A percentile compares a stretch with the other conserved stretches of the same genome.
These are phyloP conservation scores for Sialia sialis DNA, from an alignment of 2,113 vertebrate species.

Conservation along the genomic window DNA sequence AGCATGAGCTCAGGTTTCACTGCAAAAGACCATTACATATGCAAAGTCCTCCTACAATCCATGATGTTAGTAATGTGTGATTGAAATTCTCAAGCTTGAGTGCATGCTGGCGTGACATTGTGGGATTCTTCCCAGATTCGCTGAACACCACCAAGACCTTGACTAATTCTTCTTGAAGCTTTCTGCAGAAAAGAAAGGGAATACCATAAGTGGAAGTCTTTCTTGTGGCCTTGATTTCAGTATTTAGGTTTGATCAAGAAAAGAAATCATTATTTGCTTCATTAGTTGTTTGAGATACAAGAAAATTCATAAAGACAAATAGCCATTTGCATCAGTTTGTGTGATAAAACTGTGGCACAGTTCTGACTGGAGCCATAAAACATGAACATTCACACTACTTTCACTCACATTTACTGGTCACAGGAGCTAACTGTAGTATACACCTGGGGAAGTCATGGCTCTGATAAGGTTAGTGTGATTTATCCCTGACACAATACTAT, in stretches of 20 bases:
- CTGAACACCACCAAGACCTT: not conserved
- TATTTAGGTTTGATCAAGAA: not conserved
- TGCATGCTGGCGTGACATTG: not conserved
- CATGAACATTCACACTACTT: not conserved
- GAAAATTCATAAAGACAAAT: not conserved
- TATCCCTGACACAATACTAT: not conserved
- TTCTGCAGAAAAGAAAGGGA: not conserved
- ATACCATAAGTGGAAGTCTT: not conserved
- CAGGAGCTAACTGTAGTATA: not conserved
- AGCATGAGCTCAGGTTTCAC: not conserved
- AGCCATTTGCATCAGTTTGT: not conserved
- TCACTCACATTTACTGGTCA: not conserved
- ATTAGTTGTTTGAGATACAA: not conserved
- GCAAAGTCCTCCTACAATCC: not conserved
- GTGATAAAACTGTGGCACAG: not conserved
- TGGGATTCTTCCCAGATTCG: not conserved
- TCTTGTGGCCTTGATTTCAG: not conserved
- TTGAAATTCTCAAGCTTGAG: not conserved
- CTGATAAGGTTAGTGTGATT: not conserved
- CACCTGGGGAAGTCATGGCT: fast-evolving
- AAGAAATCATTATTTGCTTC: not conserved
- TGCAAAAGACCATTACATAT: not conserved
- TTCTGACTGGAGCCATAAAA: not conserved
- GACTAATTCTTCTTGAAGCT: not conserved
- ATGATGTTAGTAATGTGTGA: not conserved